Percentiles rank a stretch among this genome's conserved stretches.
These are phyloP conservation scores for Sympetrum striolatum DNA, from an alignment of 2,888 invertebrate species.

Conservation along the genomic window DNA sequence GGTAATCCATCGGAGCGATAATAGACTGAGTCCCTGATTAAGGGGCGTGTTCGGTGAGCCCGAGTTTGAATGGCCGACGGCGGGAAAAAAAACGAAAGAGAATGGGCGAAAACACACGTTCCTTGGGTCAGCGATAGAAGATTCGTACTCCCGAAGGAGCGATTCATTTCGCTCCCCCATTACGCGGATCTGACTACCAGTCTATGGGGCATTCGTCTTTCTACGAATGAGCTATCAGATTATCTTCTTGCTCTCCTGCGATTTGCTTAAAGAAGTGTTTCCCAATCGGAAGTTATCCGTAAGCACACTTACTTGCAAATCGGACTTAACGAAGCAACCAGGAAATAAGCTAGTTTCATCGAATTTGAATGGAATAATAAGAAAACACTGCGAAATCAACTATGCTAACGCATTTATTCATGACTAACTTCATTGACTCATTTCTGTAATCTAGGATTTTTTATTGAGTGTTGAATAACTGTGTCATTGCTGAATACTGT, in stretches of 20 bases:
- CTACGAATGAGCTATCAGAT: neutral
- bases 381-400: too few relatives aligned
- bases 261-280: neutral
- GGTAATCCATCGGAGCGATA: neutral
- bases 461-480: too few relatives aligned
- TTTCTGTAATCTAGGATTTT: too few relatives aligned
- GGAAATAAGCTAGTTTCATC: too few relatives aligned
- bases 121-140: neutral
- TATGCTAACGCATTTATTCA: too few relatives aligned
- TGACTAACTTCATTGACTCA: too few relatives aligned
- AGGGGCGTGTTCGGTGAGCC: neutral
- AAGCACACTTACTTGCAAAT: too few relatives aligned
- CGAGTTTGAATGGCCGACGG: neutral
- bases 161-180: neutral
- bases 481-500: too few relatives aligned
- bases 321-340: too few relatives aligned
- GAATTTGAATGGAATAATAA: too few relatives aligned
- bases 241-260: neutral
- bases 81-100: neutral
- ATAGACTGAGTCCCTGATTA: neutral
- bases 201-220: neutral
- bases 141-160: neutral
- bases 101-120: neutral
- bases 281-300: neutral
- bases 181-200: neutral